Percentiles rank a stretch among this genome's conserved stretches.
phyloP scores from a whole-genome alignment of 2,113 vertebrate genomes.

The Labeo catla region DNA sequence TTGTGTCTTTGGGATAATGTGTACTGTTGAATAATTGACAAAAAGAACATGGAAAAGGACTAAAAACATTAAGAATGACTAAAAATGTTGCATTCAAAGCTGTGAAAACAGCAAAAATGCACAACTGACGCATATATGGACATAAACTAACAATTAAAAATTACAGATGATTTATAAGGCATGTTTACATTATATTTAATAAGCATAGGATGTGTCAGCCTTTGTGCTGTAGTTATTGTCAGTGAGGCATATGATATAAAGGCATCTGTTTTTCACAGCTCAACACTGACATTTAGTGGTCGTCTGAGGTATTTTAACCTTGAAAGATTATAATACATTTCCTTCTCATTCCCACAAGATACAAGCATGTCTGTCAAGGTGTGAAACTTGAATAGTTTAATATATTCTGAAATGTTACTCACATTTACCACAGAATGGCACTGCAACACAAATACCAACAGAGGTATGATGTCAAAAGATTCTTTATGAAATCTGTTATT shows the following conservation, averaged over 20 bases:
- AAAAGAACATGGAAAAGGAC: not conserved
- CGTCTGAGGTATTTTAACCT: not conserved
- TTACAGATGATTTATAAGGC: not conserved
- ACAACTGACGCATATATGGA: not conserved
- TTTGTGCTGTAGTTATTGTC: not conserved
- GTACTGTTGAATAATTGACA: not conserved
- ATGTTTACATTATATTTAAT: not conserved
- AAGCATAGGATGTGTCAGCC: not conserved
- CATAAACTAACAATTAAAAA: not conserved
- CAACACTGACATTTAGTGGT: slow-evolving; percentile 11
- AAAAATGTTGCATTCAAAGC: not conserved
- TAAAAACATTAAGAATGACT: not conserved
- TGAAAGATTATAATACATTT: not conserved
- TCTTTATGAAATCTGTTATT: not conserved
- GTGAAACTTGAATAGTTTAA: not conserved
- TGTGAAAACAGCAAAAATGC: not conserved
- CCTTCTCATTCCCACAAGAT: not conserved
- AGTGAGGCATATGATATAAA: not conserved
- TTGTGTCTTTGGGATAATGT: not conserved
- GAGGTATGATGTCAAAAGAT: not conserved
- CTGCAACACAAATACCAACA: not conserved
- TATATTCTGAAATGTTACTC: not conserved
- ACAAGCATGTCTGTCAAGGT: not conserved
- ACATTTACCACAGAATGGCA: slow-evolving; percentile 3
- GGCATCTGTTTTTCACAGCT: not conserved